These are phyloP conservation scores for human (Homo sapiens) DNA, from an alignment of 2,113 vertebrate genomes.

Conservation along the genomic window DNA sequence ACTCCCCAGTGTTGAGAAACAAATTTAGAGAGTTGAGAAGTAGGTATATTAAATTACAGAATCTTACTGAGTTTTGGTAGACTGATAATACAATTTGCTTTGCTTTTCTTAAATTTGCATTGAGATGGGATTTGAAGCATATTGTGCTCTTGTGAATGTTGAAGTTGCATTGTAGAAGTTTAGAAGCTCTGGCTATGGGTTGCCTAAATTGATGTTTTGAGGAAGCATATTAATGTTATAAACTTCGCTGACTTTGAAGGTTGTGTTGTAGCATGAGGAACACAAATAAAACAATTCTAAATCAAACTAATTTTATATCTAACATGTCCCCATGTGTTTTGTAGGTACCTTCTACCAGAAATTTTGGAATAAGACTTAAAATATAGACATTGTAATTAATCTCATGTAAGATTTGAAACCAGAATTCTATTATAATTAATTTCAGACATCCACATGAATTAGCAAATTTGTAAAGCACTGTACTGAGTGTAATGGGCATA, in stretches of 20 bases:
- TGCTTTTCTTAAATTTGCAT: conserved; percentile 39
- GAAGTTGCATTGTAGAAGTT: neutral
- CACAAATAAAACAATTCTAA: conserved; percentile 61
- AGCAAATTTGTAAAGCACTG: neutral
- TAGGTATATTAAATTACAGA: neutral
- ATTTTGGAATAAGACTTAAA: conserved; percentile 37
- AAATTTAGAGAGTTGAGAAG: conserved; percentile 8
- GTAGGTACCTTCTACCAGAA: conserved; percentile 1
- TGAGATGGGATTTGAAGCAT: conserved; percentile 16
- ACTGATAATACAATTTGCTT: conserved; percentile 36
- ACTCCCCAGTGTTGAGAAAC: conserved; percentile 11
- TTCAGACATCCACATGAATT: neutral
- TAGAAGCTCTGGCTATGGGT: neutral
- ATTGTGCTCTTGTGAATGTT: neutral
- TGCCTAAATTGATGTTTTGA: conserved; percentile 19
- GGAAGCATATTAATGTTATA: conserved; percentile 32
- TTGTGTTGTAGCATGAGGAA: conserved; percentile 45
- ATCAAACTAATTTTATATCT: conserved; percentile 45
- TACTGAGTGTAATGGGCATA: neutral
- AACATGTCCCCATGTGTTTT: conserved; percentile 26
- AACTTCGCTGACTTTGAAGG: conserved; percentile 54
- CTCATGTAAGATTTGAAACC: conserved; percentile 5
- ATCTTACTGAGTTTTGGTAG: neutral
- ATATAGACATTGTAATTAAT: neutral
- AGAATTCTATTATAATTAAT: neutral